A percentile compares a stretch with the other conserved stretches of the same genome.
These are phyloP conservation scores for Drosophila nigromelanica DNA, from an alignment of 1,140 invertebrate species.

Conservation along the genomic window DNA sequence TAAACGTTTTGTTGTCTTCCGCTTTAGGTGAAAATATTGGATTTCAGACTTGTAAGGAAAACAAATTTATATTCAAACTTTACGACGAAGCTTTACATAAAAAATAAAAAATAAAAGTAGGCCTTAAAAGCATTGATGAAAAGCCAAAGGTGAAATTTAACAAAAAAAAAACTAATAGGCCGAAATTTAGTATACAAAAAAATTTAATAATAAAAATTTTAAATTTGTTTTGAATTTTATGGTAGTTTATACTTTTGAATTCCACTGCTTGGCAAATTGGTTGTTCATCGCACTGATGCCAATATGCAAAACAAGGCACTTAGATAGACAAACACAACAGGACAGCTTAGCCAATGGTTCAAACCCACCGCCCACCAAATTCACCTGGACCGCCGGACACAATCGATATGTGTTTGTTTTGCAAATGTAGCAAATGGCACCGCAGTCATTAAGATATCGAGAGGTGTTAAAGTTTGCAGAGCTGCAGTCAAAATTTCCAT, in stretches of 20 bases:
- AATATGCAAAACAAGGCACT: slow-evolving; percentile 46
- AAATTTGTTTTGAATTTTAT: too few relatives aligned
- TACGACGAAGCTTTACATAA: too few relatives aligned
- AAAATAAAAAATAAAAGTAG: too few relatives aligned
- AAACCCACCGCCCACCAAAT: slow-evolving; percentile 26
- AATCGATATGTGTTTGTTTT: slow-evolving; percentile 31
- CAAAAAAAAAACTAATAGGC: too few relatives aligned
- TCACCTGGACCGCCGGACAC: slow-evolving; percentile 8
- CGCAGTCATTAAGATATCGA: slow-evolving; percentile 31
- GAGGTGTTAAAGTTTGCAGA: background rate
- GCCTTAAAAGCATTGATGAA: too few relatives aligned
- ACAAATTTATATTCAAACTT: too few relatives aligned
- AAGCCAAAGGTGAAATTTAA: too few relatives aligned
- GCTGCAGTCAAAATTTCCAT: slow-evolving; percentile 11
- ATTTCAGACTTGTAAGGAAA: too few relatives aligned
- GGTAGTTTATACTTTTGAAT: background rate
- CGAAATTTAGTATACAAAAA: too few relatives aligned
- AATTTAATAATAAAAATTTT: too few relatives aligned
- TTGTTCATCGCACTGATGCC: slow-evolving; percentile 21
- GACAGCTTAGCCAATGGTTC: slow-evolving; percentile 23
- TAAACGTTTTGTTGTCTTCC: too few relatives aligned
- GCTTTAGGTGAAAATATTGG: too few relatives aligned
- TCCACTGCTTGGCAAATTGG: slow-evolving; percentile 28
- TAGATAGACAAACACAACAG: slow-evolving; percentile 23
- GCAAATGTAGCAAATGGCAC: slow-evolving; percentile 38